A percentile compares a stretch with the other conserved stretches of the same genome.
Evolutionary conservation across 2,797 vertebrate species (phyloP).

Genomic region (Calcarius lapponicus): DNA sequence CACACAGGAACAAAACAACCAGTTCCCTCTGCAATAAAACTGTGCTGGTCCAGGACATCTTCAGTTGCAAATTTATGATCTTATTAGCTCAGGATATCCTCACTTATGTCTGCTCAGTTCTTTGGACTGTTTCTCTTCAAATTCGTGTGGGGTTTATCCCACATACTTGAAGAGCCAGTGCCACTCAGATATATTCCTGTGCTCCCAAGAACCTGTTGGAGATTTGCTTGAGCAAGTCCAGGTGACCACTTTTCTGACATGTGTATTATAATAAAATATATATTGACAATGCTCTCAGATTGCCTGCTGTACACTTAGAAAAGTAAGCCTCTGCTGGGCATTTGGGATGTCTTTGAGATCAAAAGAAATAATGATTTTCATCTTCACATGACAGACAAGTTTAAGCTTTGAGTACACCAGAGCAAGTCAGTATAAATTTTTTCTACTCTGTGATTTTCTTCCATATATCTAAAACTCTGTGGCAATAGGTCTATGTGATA

Average conservation of each 20-base stretch:
- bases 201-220: background rate
- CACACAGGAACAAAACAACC: background rate
- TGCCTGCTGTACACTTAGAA: background rate
- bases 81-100: background rate
- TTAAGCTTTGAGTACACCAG: background rate
- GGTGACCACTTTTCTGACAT: background rate
- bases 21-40: background rate
- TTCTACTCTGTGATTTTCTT: background rate
- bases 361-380: background rate
- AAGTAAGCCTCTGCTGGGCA: background rate
- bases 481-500: accelerated
- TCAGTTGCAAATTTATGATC: background rate
- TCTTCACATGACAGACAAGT: background rate
- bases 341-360: background rate
- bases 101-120: background rate
- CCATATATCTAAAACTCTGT: background rate
- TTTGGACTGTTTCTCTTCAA: background rate
- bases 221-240: background rate
- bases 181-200: background rate
- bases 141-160: background rate
- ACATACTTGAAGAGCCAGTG: background rate
- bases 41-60: accelerated
- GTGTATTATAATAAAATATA: background rate
- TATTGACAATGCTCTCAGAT: background rate
- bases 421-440: background rate